A percentile compares a stretch with the other conserved stretches of the same genome.
These are phyloP conservation scores for Scaptomyza pallida DNA, from an alignment of 1,140 invertebrate genomes.

Conservation along the genomic window DNA sequence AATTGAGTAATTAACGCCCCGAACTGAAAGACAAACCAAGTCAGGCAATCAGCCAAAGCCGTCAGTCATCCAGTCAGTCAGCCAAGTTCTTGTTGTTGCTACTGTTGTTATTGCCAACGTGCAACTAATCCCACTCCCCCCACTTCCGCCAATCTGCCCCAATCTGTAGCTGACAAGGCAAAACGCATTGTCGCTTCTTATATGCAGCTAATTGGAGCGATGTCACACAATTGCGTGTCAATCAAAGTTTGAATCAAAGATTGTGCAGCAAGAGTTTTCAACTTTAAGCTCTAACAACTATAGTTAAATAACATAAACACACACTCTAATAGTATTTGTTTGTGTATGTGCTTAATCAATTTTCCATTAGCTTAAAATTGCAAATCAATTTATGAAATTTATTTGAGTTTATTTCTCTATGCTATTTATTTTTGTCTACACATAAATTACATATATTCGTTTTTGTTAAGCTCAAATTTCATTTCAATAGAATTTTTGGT, in stretches of 20 bases:
- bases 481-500: neutral
- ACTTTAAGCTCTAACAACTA: neutral
- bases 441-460: neutral
- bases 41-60: slow-evolving; percentile 9
- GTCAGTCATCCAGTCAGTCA: slow-evolving; percentile 5
- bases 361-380: neutral
- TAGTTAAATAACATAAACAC: neutral
- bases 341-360: neutral
- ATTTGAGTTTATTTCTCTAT: neutral
- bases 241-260: slow-evolving; percentile 27
- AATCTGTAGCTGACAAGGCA: slow-evolving; percentile 13
- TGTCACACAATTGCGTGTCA: slow-evolving; percentile 54
- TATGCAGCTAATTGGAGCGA: slow-evolving; percentile 73
- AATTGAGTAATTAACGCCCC: slow-evolving; percentile 78
- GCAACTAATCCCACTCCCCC: slow-evolving; percentile 68
- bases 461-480: neutral
- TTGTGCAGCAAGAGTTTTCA: slow-evolving; percentile 1
- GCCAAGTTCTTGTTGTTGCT: too few species aligned
- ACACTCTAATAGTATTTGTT: neutral
- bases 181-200: slow-evolving; percentile 68
- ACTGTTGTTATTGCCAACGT: slow-evolving; percentile 29
- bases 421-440: neutral
- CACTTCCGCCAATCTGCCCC: neutral
- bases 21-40: slow-evolving; percentile 39
- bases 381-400: neutral